Base-by-base conservation (phyloP, 2,113 vertebrate species). In the Lophotis ruficrista region DNA sequence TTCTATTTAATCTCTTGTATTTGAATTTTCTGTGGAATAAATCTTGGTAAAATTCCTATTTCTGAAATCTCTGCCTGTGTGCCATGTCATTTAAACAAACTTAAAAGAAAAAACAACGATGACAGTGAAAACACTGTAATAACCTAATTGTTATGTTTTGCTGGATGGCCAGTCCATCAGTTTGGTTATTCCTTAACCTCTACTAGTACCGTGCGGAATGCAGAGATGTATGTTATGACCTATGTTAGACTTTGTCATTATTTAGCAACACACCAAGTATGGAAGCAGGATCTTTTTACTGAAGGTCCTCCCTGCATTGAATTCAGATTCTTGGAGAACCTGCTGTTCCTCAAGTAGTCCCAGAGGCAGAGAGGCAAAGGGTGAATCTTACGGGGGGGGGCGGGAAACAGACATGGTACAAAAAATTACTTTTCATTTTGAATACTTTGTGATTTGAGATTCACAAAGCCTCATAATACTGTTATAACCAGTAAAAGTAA, bases 1-100 rank as follows among this genome's bases (percentile, higher is more conserved):
- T 93, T 87, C 86, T 80, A 91, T 94, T 96, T 96, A 95, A 92
- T 94, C 60, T 92, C 78, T 79, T 93, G 73, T 92, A 97, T 96
- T 95, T 85, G 94, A 92, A 91, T 93, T 83, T 89, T 65, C 72
- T 75, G 19, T 50, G 20, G 88, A 93, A 93, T 92, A 90, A 96
- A 87, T 96, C 79, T 96, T 83, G 75, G 7, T 92, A 76, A 79
- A 96, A 91, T 90, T 68, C 35, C 28, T 51, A 45, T 94, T 92
- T 96, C 58, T 70, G 31, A 88, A 81, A 91, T 68, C 27, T 58
- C 7, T 61, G 45, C 43, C 53, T 61, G 35, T 31, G 13, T 83
- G 38, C 30, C 28, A 33, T 65, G 84, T 90, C 56, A 30, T n/a
- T 84, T 53, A 72, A 75, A 69, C 27, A 33, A 47, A 54, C 25